phyloP scores from a whole-genome alignment of 2,113 vertebrate genomes.

The Gavialis gangeticus region DNA sequence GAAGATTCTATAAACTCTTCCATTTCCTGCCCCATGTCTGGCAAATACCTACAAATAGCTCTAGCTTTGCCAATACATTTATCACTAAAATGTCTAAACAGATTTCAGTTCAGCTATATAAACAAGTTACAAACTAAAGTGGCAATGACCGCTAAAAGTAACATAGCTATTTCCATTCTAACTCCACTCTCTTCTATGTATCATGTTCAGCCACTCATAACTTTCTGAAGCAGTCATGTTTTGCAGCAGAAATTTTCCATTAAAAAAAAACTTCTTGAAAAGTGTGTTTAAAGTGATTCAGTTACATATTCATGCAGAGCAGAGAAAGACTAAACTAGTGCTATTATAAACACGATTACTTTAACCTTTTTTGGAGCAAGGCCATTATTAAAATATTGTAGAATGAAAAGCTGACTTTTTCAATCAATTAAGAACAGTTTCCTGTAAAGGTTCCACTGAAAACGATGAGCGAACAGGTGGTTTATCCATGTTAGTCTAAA shows the following conservation, averaged over 20 bases:
- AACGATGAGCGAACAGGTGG: too few species aligned
- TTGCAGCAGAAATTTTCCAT: slow-evolving; percentile 10
- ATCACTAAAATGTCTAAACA: slow-evolving; percentile 56
- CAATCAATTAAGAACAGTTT: not conserved
- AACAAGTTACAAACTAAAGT: slow-evolving; percentile 53
- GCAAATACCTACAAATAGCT: not conserved
- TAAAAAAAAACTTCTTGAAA: not conserved
- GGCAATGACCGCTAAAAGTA: slow-evolving; percentile 48
- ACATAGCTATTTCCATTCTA: slow-evolving; percentile 58
- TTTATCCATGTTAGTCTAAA: too few species aligned
- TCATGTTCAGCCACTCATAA: not conserved
- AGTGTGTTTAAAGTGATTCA: not conserved
- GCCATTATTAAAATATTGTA: not conserved
- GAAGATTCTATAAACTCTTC: not conserved
- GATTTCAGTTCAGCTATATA: slow-evolving; percentile 65
- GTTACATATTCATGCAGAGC: not conserved
- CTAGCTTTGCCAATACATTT: slow-evolving; percentile 36
- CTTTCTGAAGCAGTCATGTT: not conserved
- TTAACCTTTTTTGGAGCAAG: not conserved
- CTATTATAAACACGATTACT: not conserved
- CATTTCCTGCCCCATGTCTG: slow-evolving; percentile 4
- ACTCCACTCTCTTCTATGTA: not conserved
- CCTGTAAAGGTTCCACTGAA: not conserved
- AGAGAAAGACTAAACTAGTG: not conserved
- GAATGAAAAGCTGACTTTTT: not conserved